Percentiles rank a stretch among this genome's conserved stretches.
Conservation (phyloP, 2,113 vertebrate species). For the Heterotilapia buettikoferi region DNA sequence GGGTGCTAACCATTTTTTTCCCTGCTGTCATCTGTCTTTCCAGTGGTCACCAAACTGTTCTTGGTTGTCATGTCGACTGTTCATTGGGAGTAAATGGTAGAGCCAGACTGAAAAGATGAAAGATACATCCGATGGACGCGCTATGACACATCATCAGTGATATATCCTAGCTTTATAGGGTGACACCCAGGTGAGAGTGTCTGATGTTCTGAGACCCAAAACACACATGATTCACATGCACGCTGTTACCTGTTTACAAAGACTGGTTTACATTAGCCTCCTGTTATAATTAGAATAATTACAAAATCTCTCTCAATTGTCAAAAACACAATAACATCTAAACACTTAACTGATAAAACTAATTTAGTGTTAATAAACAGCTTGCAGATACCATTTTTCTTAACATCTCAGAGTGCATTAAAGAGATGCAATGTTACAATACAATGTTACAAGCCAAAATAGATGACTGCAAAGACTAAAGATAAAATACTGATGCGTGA, state of each 20-base stretch:
- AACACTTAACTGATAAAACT: neutral
- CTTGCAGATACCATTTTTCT: neutral
- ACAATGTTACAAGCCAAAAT: neutral
- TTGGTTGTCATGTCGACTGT: neutral
- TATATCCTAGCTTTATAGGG: neutral
- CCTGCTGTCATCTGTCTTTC: neutral
- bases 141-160: neutral
- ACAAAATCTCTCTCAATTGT: neutral
- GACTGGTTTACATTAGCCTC: neutral
- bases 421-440: neutral
- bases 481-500: neutral
- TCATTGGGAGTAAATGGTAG: neutral
- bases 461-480: neutral
- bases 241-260: neutral
- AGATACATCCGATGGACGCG: neutral
- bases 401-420: neutral
- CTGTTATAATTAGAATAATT: neutral
- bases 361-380: neutral
- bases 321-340: neutral
- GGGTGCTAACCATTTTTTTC: neutral
- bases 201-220: neutral
- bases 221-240: neutral
- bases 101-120: neutral
- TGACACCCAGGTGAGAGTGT: neutral
- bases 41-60: neutral